phyloP scores from a whole-genome alignment of 2,113 vertebrate genomes.

The Rhipidura dahli region DNA sequence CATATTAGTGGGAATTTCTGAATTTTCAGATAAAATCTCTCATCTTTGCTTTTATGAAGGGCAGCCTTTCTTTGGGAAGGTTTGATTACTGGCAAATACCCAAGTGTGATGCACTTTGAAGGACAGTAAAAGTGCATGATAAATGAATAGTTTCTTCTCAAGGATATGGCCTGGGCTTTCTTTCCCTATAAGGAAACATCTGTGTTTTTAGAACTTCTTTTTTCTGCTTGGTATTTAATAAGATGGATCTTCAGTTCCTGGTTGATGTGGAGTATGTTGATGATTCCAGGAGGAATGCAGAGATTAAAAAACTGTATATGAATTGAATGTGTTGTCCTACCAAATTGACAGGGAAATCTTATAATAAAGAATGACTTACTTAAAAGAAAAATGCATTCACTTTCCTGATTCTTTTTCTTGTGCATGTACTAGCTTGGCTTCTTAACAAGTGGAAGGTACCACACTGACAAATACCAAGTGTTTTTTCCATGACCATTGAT shows the following conservation, averaged over 20 bases:
- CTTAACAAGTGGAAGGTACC: not conserved
- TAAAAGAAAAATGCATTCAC: not conserved
- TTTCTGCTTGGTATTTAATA: not conserved
- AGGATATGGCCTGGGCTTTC: not conserved
- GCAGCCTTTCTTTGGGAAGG: not conserved
- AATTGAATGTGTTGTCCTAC: not conserved
- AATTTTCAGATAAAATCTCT: constrained; percentile 12
- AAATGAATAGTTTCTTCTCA: not conserved
- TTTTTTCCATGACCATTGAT: not conserved
- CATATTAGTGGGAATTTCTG: not conserved
- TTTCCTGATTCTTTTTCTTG: not conserved
- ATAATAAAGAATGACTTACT: not conserved
- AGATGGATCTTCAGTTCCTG: not conserved
- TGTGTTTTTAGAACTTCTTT: not conserved
- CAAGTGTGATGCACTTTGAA: not conserved
- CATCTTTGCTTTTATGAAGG: not conserved
- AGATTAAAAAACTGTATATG: not conserved
- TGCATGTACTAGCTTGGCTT: not conserved
- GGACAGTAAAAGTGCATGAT: not conserved
- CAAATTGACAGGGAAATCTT: not conserved
- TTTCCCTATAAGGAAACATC: not conserved
- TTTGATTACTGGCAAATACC: not conserved
- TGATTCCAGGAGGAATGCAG: not conserved
- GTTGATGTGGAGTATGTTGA: not conserved
- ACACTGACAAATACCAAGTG: not conserved